Evolutionary conservation across 2,113 vertebrate species (phyloP), one percentile per base, ranked within the genome.

Genomic region (Pluvianellus socialis): DNA sequence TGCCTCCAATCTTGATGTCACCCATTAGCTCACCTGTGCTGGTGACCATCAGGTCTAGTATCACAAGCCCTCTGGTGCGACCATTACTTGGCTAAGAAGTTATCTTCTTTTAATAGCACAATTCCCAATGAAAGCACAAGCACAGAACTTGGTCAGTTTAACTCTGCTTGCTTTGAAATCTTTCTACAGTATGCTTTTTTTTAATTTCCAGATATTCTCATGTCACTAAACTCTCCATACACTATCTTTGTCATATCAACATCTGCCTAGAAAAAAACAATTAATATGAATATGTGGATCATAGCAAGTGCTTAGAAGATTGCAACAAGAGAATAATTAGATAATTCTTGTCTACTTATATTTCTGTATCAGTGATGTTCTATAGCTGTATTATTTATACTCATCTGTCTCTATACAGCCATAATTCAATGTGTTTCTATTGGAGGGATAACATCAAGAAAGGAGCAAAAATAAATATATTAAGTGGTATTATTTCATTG

Each of bases 371-470:
- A 93, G 71, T 75, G 76, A 75, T 92, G 81, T 94, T 93, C 81
- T 95, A 56, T 91, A 95, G 94, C 65, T 84, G 68, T 53, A 95
- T 94, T 95, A 88, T 94, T 86, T 79, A 62, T 62, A 88, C 77
- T 72, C 94, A 90, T 96, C 95, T 96, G 94, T 90, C 94, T 90
- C 92, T 96, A 92, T 96, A 96, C 89, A 97, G 44, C 61, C 49
- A 65, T 87, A 94, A 96, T 97, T 94, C 95, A 96, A 85, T 94
- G 92, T 97, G 96, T 97, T 98, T 97, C 94, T 89, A 42, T 83
- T 94, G 79, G 58, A 92, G 70, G 91, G 71, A 82, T 90, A 92
- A 84, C 53, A 87, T 65, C 58, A 87, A 86, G 79, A 96, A 95
- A 30, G 22, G 75, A 87, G 35, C 59, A 68, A 76, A 96, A 96